Evolutionary conservation across 2,113 vertebrate genomes (phyloP), one percentile per base, ranked within the genome.

Genomic region (Sorex fumeus): DNA sequence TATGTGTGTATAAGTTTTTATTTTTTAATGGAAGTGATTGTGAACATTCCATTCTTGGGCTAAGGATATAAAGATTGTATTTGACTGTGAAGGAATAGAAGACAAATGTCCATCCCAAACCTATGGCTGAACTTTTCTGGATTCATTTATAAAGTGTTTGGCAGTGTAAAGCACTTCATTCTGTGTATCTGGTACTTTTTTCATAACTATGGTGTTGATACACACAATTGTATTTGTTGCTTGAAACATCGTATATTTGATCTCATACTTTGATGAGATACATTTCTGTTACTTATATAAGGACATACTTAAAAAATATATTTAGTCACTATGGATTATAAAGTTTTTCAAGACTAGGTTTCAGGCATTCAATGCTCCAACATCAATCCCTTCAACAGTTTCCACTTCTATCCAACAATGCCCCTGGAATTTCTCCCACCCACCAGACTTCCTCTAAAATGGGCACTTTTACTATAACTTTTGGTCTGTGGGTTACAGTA

Each of bases 261-360:
- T n/a, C n/a, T n/a, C n/a, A 1, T 67, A 1, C n/a, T 8, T 60
- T 12, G 8, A n/a, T 11, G 11, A 3, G 32, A 81, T 28, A 62
- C 50, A 76, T 82, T 92, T 70, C 23, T 89, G 16, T 76, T 70
- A 47, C 13, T 70, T n/a, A n/a, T 76, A n/a, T 5, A 66, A 34
- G 7, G 18, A 81, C 1, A 76, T 69, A 40, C 60, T 45, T 71
- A 69, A 92, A 84, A 81, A 47, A 47, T 47, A 5, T 57, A 57
- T 57, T 53, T 53, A 53, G 16, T 53, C 16, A 53, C 16, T 53
- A 53, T n/a, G n/a, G 53, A 18, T 57, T 57, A 57, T 4, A 47
- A 57, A 57, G 53, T 57, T 57, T 18, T 57, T 57, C 53, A 57
- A 19, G 53, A 47, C 45, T 47, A 11, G 45, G 45, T 47, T 11